Conservation (phyloP, 1,140 invertebrate species). For the Megalonaias nervosa region DNA sequence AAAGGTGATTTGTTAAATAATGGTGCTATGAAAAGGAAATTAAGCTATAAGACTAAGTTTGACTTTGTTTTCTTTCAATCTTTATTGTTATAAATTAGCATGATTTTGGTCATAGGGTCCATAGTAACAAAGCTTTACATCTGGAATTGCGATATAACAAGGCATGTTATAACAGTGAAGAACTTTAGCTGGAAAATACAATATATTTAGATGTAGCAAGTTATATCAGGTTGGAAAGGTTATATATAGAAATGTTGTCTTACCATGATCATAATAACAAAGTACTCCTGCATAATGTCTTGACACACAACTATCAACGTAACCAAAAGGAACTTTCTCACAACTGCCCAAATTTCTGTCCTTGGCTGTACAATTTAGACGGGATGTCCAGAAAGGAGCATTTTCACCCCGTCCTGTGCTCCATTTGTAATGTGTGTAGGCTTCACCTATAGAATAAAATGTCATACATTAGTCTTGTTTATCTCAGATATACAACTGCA, state of each 20-base stretch:
- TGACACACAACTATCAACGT: constrained; percentile 36
- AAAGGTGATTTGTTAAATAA: too few relatives aligned
- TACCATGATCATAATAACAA: constrained; percentile 45
- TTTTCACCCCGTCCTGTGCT: constrained; percentile 29
- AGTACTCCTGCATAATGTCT: constrained; percentile 50
- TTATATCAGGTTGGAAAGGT: neutral
- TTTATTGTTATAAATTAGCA: too few relatives aligned
- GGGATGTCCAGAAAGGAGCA: constrained; percentile 53
- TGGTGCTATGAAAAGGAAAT: too few relatives aligned
- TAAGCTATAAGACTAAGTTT: too few relatives aligned
- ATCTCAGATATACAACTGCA: neutral
- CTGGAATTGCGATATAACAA: too few relatives aligned
- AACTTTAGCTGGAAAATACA: too few relatives aligned
- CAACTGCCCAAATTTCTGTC: constrained; percentile 44
- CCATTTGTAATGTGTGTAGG: constrained; percentile 51
- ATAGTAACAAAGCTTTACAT: too few relatives aligned
- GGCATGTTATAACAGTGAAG: too few relatives aligned
- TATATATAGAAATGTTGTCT: constrained; percentile 3
- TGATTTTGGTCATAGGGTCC: too few relatives aligned
- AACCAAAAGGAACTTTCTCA: constrained; percentile 35
- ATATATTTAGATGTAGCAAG: too few relatives aligned
- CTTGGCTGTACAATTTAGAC: constrained; percentile 49
- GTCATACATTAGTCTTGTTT: neutral
- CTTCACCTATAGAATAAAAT: constrained; percentile 16
- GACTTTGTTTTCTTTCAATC: too few relatives aligned